Evolutionary conservation across 2,113 vertebrate genomes (phyloP).

Genomic region (Microcebus murinus): DNA sequence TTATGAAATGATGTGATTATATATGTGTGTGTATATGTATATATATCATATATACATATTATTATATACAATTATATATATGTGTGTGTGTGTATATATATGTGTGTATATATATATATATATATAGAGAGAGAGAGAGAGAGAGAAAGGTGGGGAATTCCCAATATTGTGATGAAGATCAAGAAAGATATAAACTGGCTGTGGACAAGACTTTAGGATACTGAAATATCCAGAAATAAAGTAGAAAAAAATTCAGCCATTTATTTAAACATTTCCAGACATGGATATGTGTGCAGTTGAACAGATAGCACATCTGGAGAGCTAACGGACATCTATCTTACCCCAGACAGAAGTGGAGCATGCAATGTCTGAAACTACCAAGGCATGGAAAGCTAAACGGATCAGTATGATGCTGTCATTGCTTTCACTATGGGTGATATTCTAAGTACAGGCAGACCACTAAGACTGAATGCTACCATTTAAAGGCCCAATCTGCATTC

Average conservation of each 20-base stretch:
- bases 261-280: conserved; percentile 76
- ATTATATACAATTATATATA: too few species aligned
- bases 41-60: too few species aligned
- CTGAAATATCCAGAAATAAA: conserved; percentile 45
- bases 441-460: fast-evolving
- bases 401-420: fast-evolving
- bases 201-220: not conserved
- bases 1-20: not conserved
- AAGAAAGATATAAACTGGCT: conserved; percentile 17
- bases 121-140: too few species aligned
- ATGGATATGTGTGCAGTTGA: not conserved
- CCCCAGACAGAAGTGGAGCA: conserved; percentile 61
- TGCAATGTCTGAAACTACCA: conserved; percentile 61
- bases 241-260: not conserved
- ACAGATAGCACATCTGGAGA: conserved; percentile 74
- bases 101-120: too few species aligned
- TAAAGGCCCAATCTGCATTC: fast-evolving
- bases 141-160: not conserved
- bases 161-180: conserved; percentile 12
- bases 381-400: not conserved
- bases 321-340: conserved; percentile 73
- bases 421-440: fast-evolving
- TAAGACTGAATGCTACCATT: not conserved
- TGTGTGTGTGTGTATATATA: too few species aligned
- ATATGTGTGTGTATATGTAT: too few species aligned